A percentile compares a stretch with the other conserved stretches of the same genome.
Evolutionary conservation across 2,113 vertebrate species (phyloP).

Genomic region (Caracal caracal): DNA sequence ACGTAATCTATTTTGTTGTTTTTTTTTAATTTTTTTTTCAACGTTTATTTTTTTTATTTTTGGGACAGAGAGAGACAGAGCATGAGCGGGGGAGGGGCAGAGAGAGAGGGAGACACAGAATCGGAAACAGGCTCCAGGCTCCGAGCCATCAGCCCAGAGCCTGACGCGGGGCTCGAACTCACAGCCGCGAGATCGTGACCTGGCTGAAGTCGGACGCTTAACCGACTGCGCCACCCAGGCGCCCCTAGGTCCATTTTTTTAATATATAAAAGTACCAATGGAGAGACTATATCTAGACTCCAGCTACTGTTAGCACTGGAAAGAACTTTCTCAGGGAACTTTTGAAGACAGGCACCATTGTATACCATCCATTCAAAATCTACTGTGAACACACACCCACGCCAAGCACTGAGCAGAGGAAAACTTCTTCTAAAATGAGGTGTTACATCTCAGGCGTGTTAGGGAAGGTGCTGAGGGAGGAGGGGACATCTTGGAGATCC

Average conservation of each 20-base stretch:
- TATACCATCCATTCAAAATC: neutral
- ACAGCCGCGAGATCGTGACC: no score
- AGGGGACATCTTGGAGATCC: neutral
- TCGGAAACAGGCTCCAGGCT: no score
- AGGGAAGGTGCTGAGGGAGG: neutral
- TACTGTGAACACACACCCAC: neutral
- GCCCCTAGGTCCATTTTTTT: neutral
- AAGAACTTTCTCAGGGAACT: neutral
- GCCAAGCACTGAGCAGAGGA: neutral
- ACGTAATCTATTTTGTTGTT: neutral
- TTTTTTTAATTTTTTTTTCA: no score
- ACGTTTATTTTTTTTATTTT: no score
- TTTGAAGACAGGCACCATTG: neutral
- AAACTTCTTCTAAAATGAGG: neutral
- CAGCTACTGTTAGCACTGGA: neutral
- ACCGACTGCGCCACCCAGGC: no score
- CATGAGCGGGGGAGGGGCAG: no score
- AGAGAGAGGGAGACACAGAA: no score
- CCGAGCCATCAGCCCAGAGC: no score
- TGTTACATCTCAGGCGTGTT: rapidly evolving
- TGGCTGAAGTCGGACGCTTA: no score
- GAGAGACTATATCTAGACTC: neutral
- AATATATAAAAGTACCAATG: neutral
- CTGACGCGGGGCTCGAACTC: no score
- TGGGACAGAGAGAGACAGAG: no score